Conservation (phyloP, 1,140 invertebrate species). For the Ceratoteleas bidentatus region DNA sequence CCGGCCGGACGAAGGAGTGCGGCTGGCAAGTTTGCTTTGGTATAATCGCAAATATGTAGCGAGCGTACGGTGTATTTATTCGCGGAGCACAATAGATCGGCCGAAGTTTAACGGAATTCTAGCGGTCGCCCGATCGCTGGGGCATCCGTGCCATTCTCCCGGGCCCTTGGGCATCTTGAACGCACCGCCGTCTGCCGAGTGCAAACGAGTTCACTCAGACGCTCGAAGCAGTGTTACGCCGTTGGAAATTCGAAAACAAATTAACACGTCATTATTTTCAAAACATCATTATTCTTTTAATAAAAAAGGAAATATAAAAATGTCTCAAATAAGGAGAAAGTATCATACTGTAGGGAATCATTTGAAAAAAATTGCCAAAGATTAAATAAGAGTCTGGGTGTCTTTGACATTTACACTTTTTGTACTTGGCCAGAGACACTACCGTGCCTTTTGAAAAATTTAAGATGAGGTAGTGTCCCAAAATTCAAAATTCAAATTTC, state of each 20-base stretch:
- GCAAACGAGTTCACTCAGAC: constrained; percentile 49
- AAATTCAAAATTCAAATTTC: too few species aligned
- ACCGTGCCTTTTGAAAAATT: too few species aligned
- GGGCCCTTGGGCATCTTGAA: constrained; percentile 49
- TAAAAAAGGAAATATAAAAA: too few species aligned
- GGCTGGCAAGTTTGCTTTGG: constrained; percentile 25
- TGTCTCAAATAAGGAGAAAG: too few species aligned
- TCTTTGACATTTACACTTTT: too few species aligned
- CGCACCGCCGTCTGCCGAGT: constrained; percentile 42
- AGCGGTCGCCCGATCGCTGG: constrained; percentile 69
- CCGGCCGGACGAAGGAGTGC: background rate
- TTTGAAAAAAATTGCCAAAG: too few species aligned
- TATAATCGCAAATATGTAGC: constrained; percentile 49
- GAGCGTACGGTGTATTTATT: constrained; percentile 45
- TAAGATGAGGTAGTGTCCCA: too few species aligned
- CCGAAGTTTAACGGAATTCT: constrained; percentile 76
- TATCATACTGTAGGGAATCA: too few species aligned
- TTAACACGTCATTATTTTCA: constrained; percentile 2
- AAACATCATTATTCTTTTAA: background rate
- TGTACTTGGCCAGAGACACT: too few species aligned
- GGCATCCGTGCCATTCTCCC: constrained; percentile 54
- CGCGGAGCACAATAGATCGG: constrained; percentile 74
- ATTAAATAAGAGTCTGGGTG: too few species aligned
- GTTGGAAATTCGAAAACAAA: background rate
- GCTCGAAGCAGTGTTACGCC: background rate